Base-by-base conservation (phyloP, 2,888 invertebrate genomes). In the Synergus laeviventris region DNA sequence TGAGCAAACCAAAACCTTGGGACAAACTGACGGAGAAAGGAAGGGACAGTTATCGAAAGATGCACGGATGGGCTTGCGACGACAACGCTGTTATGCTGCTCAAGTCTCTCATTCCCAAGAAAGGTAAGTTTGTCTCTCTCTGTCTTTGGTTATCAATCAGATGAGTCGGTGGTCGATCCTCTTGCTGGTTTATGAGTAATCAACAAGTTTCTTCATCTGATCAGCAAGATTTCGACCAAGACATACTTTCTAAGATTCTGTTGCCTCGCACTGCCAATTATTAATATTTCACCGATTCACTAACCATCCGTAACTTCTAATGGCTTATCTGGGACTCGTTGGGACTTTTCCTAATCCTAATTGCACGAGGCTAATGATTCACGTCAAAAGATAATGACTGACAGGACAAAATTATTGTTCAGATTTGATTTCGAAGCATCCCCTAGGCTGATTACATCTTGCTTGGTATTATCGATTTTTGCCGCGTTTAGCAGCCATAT, bases 1-100 rank as follows among this genome's bases (percentile, higher is more conserved):
- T 99, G 81, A 99, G 99, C 85, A 99, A 99, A 91, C 99, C 99
- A 76, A 99, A 99, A 91, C 98, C 98, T 16, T 99, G 99, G 99
- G 98, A 99, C 92, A 99, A 99, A 92, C 93, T 99, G 89, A 99
- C 99, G 78, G 99, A 99, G 92, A 99, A 99, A 91, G 99, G 99
- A 49, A 93, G 99, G 76, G 99, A 99, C 93, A 99, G 99, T 87
- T 99, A 99, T 92, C 93, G 99, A 89, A 99, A 99, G 92, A 99
- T 99, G 98, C 98, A 99, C 92, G 98, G 98, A 87, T 99, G 99
- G 99, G 98, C 99, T 84, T 97, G 97, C 91, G 99, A 99, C 92
- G 98, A 99, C 90, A 96, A 96, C 88, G 98, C 99, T 88, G 97
- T 99, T 88, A 94, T 98, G 93, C 95, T 99, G 87, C 95, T 99